Base-by-base conservation (phyloP, 2,888 invertebrate species). In the Odontocerum albicorne region DNA sequence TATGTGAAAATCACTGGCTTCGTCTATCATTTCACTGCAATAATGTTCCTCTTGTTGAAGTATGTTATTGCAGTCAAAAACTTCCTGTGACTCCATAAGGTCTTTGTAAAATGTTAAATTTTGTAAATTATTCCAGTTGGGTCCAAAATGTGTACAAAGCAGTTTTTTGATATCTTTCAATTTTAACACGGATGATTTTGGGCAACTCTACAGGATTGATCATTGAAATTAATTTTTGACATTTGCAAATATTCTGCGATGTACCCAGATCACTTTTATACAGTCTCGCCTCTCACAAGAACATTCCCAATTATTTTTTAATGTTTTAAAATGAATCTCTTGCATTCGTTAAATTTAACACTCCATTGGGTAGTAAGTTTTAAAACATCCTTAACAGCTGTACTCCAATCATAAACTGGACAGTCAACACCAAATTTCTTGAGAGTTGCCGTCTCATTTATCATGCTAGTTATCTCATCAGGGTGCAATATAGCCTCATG, bases 401-500 rank as follows among this genome's bases (percentile, higher is more conserved):
- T 42, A 12, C 27, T 42, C 43, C 43, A 42, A 27, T 42, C 20
- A 19, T 42, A 42, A 42, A 42, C 17, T 20, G 17, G n/a, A 27
- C 43, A 42, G 21, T 42, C 43, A 42, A 27, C 27, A 4, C 43
- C 43, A 27, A 42, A 42, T 42, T 27, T 42, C 8, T 19, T 20
- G 21, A 42, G 27, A 16, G 10, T 42, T 17, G 43, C 43, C 3
- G 21, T 42, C 15, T 42, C 43, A 27, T 20, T 22, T 42, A 42
- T 42, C 3, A 4, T 35, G 12, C 12, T 35, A 12, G 35, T 12
- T 35, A 35, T 35, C 35, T 35, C 35, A 35, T 35, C 12, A 7
- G 35, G 13, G 35, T 35, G 35, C 35, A 35, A 35, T 35, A 35
- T 35, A 8, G 12, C 12, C 12, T 35, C 35, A 35, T 35, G 6